Base-by-base conservation (phyloP, 2,888 invertebrate genomes). In the Abrostola triplasia region DNA sequence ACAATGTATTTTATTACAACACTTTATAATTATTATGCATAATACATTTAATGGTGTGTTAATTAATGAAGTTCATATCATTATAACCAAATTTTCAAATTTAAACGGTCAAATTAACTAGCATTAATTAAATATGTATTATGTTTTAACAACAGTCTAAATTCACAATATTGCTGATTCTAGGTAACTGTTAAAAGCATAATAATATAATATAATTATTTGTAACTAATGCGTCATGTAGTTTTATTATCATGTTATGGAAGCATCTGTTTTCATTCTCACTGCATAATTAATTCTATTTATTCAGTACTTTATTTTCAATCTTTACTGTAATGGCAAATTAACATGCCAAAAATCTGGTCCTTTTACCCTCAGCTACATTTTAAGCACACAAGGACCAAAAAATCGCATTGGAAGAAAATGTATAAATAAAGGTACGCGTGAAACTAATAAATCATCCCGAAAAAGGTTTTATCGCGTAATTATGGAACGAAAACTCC, bases 361-460 rank as follows among this genome's bases (percentile, higher is more conserved):
- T 35, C 9, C 13, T 36, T 53, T 5, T n/a, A 0, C 38, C 40
- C 38, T 36, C 2, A 53, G 37, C 44, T 47, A 47, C 9, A 47
- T 47, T 47, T 24, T 36, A 2, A 9, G 11, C 5, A 24, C 0
- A 1, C 0, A 44, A 51, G 24, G 4, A 37, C 24, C 36, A n/a
- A 55, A 35, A 48, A 40, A 42, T 42, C n/a, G 24, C 42, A 12
- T 8, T 9, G 8, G 44, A n/a, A 54, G n/a, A 44, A 55, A 58
- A 36, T 2, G 10, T 5, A 11, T 50, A 49, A 64, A 59, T 44
- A 70, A 53, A 55, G 13, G 36, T 37, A 36, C 12, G 51, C 40
- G 37, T 8, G 4, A 10, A 61, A 67, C 54, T 58, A 74, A 77
- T 76, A 77, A 76, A 77, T 76, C 65, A 60, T 37, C 41, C 54